A percentile compares a stretch with the other conserved stretches of the same genome.
phyloP scores from a whole-genome alignment of 2,888 invertebrate genomes.

The Philereme transversata region DNA sequence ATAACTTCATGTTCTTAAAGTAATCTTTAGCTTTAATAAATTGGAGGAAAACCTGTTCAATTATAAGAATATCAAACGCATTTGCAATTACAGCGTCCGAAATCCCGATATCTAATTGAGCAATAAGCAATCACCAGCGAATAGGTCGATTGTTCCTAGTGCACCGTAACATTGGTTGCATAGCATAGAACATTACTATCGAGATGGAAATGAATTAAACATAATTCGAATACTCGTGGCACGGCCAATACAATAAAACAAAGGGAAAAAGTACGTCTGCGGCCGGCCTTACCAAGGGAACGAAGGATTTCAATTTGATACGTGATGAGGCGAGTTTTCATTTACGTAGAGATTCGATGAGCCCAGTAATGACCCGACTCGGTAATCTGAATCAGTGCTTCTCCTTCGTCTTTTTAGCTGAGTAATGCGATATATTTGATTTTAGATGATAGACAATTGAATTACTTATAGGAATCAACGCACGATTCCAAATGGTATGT shows the following conservation, averaged over 20 bases:
- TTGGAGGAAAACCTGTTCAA: no score
- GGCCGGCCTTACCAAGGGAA: constrained; percentile 64
- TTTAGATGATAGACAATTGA: constrained; percentile 30
- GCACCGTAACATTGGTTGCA: constrained; percentile 45
- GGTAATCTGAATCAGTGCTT: constrained; percentile 43
- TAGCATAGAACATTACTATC: constrained; percentile 69
- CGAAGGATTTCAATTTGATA: constrained; percentile 83
- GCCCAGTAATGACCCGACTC: constrained; percentile 29
- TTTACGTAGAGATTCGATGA: constrained; percentile 58
- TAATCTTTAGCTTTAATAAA: no score
- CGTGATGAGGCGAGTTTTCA: constrained; percentile 82
- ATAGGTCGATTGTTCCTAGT: constrained; percentile 46
- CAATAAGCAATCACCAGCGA: constrained; percentile 31
- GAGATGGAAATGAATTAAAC: constrained; percentile 82
- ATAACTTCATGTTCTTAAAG: background rate
- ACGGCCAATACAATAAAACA: constrained; percentile 78
- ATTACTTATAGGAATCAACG: background rate
- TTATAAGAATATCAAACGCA: no score
- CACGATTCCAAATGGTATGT: background rate
- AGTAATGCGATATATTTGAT: constrained; percentile 31
- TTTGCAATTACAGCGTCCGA: constrained; percentile 13
- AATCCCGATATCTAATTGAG: constrained; percentile 24
- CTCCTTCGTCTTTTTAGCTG: constrained; percentile 36
- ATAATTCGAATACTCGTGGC: constrained; percentile 82
- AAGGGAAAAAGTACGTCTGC: constrained; percentile 74